phyloP scores from a whole-genome alignment of 2,888 invertebrate genomes.

The Teinopalpus imperialis region DNA sequence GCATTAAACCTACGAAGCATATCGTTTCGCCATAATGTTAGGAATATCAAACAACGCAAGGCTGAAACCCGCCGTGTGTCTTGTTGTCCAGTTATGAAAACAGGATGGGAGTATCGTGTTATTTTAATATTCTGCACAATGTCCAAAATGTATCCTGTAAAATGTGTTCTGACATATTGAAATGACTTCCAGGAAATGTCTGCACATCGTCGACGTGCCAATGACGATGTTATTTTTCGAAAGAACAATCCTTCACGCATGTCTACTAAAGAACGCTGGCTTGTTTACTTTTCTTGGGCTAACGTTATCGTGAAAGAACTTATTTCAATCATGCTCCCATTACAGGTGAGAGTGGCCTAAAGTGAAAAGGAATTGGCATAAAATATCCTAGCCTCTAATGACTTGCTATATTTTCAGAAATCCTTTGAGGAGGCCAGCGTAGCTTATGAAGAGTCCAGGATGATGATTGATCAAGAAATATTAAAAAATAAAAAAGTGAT shows the following conservation, averaged over 20 bases:
- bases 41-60: too few relatives aligned
- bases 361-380: too few relatives aligned
- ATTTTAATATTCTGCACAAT: too few relatives aligned
- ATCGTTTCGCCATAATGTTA: too few relatives aligned
- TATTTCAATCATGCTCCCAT: too few relatives aligned
- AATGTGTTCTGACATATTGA: too few relatives aligned
- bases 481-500: slow-evolving; percentile 78
- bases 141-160: too few relatives aligned
- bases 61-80: too few relatives aligned
- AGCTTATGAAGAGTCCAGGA: slow-evolving; percentile 72
- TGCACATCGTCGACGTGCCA: slow-evolving; percentile 27
- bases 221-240: slow-evolving; percentile 29
- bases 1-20: too few relatives aligned
- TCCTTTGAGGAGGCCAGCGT: slow-evolving; percentile 33
- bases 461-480: slow-evolving; percentile 79
- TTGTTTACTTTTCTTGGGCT: slow-evolving; percentile 57
- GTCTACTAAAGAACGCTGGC: slow-evolving; percentile 49
- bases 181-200: slow-evolving; percentile 49
- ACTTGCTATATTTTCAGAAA: slow-evolving; percentile 35
- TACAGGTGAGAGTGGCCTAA: slow-evolving; percentile 54
- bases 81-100: too few relatives aligned
- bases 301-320: slow-evolving; percentile 36
- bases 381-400: too few relatives aligned
- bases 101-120: too few relatives aligned
- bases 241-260: slow-evolving; percentile 34